These are phyloP conservation scores for Syrrhaptes paradoxus DNA, from an alignment of 2,113 vertebrate genomes.

Conservation along the genomic window DNA sequence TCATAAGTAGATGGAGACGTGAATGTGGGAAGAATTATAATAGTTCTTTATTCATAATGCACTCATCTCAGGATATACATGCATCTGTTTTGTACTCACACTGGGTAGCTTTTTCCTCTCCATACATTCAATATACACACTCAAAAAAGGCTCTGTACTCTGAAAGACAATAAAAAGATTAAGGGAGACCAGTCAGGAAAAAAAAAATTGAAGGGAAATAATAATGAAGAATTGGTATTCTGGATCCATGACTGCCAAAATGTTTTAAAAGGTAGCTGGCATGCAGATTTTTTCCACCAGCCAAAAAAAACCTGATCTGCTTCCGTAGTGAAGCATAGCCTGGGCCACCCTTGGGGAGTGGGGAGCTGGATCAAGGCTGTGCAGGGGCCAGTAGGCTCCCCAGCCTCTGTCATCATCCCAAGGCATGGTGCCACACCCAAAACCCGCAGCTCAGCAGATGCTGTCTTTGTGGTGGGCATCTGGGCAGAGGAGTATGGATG, in stretches of 20 bases:
- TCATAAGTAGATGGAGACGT: background rate
- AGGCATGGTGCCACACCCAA: background rate
- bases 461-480: rapidly evolving
- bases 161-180: background rate
- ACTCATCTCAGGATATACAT: constrained; percentile 3
- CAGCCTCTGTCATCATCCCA: background rate
- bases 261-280: background rate
- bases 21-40: constrained; percentile 43
- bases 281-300: background rate
- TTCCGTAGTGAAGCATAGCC: too few species aligned
- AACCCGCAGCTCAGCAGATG: background rate
- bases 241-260: background rate
- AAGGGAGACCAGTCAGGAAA: background rate
- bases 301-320: rapidly evolving
- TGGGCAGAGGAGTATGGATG: background rate
- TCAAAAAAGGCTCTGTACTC: background rate
- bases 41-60: constrained; percentile 17
- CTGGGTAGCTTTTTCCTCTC: background rate
- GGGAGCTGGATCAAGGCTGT: background rate
- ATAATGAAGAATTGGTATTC: background rate
- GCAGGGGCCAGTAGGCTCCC: background rate
- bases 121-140: background rate
- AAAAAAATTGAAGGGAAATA: background rate
- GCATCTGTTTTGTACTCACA: background rate
- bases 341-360: background rate